Evolutionary conservation across 2,113 vertebrate species (phyloP), one percentile per base, ranked within the genome.

Genomic region (Marmota flaviventris): DNA sequence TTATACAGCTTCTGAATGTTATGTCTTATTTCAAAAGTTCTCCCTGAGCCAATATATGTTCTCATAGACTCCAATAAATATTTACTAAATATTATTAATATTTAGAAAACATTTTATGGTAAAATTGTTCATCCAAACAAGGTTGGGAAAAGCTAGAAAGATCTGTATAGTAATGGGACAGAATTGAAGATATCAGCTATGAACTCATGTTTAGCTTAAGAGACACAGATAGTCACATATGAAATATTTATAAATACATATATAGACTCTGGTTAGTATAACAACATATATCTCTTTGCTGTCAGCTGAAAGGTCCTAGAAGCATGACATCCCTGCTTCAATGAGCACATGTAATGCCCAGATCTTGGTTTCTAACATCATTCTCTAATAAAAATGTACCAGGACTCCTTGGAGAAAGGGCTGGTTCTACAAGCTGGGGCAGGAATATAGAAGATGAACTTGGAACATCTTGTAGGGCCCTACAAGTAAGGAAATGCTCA

Each of bases 51-150:
- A 45, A 63, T 75, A 53, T 89, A 93, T 79, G 29, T 87, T 93
- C 32, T 92, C 39, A 10, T 56, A 87, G 18, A 83, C 34, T 18
- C 76, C 32, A 45, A 73, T 65, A 53, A 94, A 87, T 87, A 20
- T 87, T 93, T 91, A 39, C 22, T 39, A 87, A 22, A 45, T 87
- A 27, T 79, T 93, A 25, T 81, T 82, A 45, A 81, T 61, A 9
- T 72, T 81, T 37, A n/a, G 29, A 25, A 48, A 16, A 73, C 24
- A 42, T 34, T 53, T 75, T 75, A 37, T 29, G 11, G 9, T 39
- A 22, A 67, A 89, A 67, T n/a, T 69, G 12, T 84, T 84, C n/a
- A 94, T 67, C 56, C 70, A 76, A 84, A 17, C 42, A 94, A 84
- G 8, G 32, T 18, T 34, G 48, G 37, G 53, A 32, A 27, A 76